A percentile compares a stretch with the other conserved stretches of the same genome.
These are phyloP conservation scores for Stylophora pistillata DNA, from an alignment of 64 coral and sea anemone species.

Conservation along the genomic window DNA sequence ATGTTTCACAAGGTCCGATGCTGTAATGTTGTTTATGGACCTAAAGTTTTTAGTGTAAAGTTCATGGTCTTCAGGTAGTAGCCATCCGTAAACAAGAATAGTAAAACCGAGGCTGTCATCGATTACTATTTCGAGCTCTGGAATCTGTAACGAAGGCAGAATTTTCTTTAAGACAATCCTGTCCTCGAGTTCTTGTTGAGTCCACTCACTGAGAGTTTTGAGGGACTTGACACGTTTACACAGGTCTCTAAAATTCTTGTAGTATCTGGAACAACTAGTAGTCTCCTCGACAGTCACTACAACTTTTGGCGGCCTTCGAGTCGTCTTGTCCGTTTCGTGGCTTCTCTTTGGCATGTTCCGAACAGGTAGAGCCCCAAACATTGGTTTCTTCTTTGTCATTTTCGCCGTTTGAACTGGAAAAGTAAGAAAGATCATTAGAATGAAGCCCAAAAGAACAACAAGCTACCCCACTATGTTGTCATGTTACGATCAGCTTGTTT, in stretches of 20 bases:
- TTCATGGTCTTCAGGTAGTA: constrained; percentile 27
- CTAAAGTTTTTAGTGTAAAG: constrained; percentile 23
- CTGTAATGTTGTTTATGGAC: constrained; percentile 32
- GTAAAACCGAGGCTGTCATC: constrained; percentile 55
- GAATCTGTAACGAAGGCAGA: neutral
- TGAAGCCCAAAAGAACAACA: neutral
- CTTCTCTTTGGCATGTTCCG: neutral
- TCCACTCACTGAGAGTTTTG: constrained; percentile 17
- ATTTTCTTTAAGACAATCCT: neutral
- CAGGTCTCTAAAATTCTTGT: neutral
- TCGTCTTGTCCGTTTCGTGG: neutral
- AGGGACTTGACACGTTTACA: neutral
- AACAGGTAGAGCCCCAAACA: neutral
- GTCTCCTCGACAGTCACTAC: neutral
- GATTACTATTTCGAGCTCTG: constrained; percentile 29
- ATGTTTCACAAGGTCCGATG: constrained; percentile 43
- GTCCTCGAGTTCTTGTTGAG: neutral
- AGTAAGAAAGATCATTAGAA: neutral
- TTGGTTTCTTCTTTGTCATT: neutral
- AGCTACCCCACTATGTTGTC: neutral
- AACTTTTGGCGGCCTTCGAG: neutral
- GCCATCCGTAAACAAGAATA: constrained; percentile 35
- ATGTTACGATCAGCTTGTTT: too few species aligned
- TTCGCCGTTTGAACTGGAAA: neutral
- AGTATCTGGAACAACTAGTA: neutral